Evolutionary conservation across 1,140 invertebrate genomes (phyloP).

Genomic region (Lordiphosa collinella): DNA sequence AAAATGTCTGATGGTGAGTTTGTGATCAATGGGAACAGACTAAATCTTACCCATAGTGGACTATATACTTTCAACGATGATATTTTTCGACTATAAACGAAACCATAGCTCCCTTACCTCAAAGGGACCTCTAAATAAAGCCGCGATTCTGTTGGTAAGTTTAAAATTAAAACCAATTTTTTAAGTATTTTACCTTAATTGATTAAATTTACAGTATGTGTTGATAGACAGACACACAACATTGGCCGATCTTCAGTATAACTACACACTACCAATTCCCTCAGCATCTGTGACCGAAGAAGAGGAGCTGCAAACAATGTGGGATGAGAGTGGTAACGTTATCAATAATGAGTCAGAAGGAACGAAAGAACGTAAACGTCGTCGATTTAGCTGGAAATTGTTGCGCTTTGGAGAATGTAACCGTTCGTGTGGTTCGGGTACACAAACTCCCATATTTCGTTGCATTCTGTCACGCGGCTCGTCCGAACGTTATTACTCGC

Average conservation of each 20-base stretch:
- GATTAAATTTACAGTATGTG: conserved; percentile 82
- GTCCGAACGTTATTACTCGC: conserved; percentile 82
- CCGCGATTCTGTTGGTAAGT: conserved; percentile 53
- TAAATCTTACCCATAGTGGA: conserved; percentile 84
- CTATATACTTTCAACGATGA: conserved; percentile 89
- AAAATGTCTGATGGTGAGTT: conserved; percentile 82
- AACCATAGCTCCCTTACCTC: conserved; percentile 25
- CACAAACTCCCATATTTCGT: conserved; percentile 83
- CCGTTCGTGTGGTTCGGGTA: conserved; percentile 89
- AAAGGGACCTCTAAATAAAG: conserved; percentile 38
- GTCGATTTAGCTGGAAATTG: conserved; percentile 87
- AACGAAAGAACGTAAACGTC: conserved; percentile 80
- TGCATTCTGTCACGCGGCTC: conserved; percentile 82
- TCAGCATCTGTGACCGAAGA: conserved; percentile 50
- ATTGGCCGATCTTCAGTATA: conserved; percentile 89
- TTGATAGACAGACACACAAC: conserved; percentile 83
- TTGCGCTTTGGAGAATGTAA: conserved; percentile 88
- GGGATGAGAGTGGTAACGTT: conserved; percentile 44
- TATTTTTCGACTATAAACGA: conserved; percentile 85
- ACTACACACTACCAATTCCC: conserved; percentile 85
- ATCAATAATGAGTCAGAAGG: conserved; percentile 29
- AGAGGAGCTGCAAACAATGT: conserved; percentile 44
- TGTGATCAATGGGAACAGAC: conserved; percentile 88
- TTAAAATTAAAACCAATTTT: no score
- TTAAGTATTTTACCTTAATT: conserved; percentile 7